Base-by-base conservation (phyloP, 2,113 vertebrate species). In the Channa maculata region DNA sequence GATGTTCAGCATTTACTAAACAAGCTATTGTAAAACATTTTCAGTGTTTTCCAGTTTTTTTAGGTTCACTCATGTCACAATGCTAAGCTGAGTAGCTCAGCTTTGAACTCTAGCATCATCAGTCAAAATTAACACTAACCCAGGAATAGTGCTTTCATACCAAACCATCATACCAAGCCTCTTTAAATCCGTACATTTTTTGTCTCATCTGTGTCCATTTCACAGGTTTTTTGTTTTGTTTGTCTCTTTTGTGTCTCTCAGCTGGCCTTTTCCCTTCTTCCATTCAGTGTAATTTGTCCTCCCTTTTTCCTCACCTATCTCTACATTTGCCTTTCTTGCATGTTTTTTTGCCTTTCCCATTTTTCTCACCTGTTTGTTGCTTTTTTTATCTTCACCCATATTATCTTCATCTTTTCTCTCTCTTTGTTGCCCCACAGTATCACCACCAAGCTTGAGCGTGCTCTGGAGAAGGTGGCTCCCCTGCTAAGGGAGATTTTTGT, bases 391-490 rank as follows among this genome's bases (percentile, higher is more conserved):
- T 65, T 71, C 61, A 64, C 62, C 71, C 33, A 61, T 14, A 33
- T 37, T 54, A 15, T 52, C 68, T 39, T 65, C 45, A 77, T 80
- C 49, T 60, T 15, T 24, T 67, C 39, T 55, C 8, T 55, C 55
- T 72, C 48, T 2, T 68, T 46, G 64, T 71, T 13, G 12, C 8
- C 4, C 61, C 54, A 84, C 94, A 99, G 98, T 86, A 99, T 99
- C 86, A 99, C 98, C 85, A 97, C 98, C 86, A 99, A 99, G 93
- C 95, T 99, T 90, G 98, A 99, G 94, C 96, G 98, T 15, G 98
- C 98, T 37, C 93, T 99, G 89, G 98, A 99, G 94, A 99, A 99
- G 89, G 98, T 99, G 87, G 98, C 98, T n/a, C 98, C 98, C 24
- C 94, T 99, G 79, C 92, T 99, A 88, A 94, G 98, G 86, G 98